Conservation (phyloP, 1,140 invertebrate species). For the Linepithema humile region DNA sequence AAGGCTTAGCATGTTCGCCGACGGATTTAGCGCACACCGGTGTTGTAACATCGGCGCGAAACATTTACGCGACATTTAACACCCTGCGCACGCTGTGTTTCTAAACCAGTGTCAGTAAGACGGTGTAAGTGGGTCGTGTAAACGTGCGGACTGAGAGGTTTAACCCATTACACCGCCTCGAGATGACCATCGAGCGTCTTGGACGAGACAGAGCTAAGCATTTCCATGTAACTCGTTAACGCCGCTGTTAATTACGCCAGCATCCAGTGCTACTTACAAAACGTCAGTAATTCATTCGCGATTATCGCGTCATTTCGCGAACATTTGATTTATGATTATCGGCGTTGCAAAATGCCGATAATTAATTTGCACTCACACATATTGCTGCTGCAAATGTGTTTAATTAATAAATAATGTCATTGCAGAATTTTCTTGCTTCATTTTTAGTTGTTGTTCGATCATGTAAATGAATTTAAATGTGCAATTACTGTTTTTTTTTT, state of each 20-base stretch:
- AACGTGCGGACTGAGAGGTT: neutral
- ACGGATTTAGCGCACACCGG: conserved; percentile 30
- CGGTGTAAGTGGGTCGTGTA: conserved; percentile 36
- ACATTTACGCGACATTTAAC: conserved; percentile 47
- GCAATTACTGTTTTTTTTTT: neutral
- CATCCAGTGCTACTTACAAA: neutral
- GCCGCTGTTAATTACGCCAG: neutral
- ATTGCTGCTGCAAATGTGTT: neutral
- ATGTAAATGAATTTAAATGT: conserved; percentile 28
- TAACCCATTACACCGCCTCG: neutral
- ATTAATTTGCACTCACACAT: neutral
- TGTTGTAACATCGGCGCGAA: conserved; percentile 21
- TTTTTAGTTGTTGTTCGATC: conserved; percentile 4
- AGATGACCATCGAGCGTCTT: conserved; percentile 18
- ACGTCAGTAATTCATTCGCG: neutral
- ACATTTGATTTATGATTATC: conserved; percentile 17
- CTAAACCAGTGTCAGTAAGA: conserved; percentile 28
- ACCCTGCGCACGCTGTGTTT: neutral
- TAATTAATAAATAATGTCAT: neutral
- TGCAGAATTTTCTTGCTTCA: neutral
- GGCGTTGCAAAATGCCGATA: neutral
- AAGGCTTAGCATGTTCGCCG: conserved; percentile 12
- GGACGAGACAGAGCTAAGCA: neutral
- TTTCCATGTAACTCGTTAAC: conserved; percentile 11
- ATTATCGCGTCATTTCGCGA: neutral